Base-by-base conservation (phyloP, 2,888 invertebrate species). In the Ichneumon xanthorius region DNA sequence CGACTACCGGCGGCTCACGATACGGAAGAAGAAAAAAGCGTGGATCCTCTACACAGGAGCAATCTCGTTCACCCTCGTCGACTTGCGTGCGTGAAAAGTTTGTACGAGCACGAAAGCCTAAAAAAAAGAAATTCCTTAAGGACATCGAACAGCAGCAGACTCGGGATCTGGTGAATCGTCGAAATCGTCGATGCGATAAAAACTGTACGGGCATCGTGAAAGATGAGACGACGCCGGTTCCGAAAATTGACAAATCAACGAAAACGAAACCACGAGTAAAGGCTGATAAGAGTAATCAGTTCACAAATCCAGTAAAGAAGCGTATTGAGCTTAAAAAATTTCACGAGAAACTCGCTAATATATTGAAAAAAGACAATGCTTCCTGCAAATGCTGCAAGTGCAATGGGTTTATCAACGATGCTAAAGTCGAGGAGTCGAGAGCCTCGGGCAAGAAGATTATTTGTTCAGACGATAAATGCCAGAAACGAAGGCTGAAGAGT, bases 361-460 rank as follows among this genome's bases (percentile, higher is more conserved):
- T 85, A n/a, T 67, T 85, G 30, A 67, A 82, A 0, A 76, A 80
- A 11, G 72, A 82, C 4, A 33, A 72, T 45, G 37, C 70, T 1
- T 5, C 76, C 0, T 82, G 85, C 53, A 72, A 80, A 67, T 85
- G 85, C n/a, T 85, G 85, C 63, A 80, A 77, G 26, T 85, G 85
- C 77, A 40, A 4, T n/a, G 16, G 40, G 2, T 11, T 48, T 16
- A 5, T 37, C 2, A 19, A 6, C 4, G 72, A 67, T 1, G 45
- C 33, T 1, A 45, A 76, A 1, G 7, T 30, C 5, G 5, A 68
- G 0, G 45, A 11, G 1, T 2, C 40, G 16, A 80, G 22, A 48
- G 76, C 16, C n/a, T 19, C 26, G 5, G 58, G 19, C 1, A 77
- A 50, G 2, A 85, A 76, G 14, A 67, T 67, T 26, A 45, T 85